These are phyloP conservation scores for Laterallus jamaicensis DNA, from an alignment of 2,113 vertebrate species.

Conservation along the genomic window DNA sequence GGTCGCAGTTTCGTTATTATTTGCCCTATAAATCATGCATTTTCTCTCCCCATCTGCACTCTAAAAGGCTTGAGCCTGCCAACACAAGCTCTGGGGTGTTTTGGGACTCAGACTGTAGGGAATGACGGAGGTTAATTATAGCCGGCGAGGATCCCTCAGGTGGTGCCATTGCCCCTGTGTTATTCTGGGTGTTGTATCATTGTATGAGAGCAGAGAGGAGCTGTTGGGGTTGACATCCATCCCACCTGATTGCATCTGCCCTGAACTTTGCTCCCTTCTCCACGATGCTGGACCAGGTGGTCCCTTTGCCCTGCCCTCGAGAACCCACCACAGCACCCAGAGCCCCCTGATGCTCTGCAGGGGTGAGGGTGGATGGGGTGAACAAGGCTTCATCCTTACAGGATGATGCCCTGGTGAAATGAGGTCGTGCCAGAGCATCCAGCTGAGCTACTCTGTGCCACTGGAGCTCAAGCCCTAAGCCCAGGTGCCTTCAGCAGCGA, in stretches of 20 bases:
- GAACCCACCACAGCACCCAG: background rate
- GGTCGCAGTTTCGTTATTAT: background rate
- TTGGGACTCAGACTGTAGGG: background rate
- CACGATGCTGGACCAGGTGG: rapidly evolving
- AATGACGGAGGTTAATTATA: background rate
- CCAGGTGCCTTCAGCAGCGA: background rate
- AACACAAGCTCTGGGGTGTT: background rate
- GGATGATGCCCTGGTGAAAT: background rate
- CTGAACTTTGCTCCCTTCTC: background rate
- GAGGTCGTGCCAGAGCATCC: background rate
- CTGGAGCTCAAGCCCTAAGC: rapidly evolving
- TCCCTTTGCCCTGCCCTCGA: background rate
- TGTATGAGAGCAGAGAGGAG: background rate
- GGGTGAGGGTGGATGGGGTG: rapidly evolving
- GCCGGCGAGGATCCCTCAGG: background rate
- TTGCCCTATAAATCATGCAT: background rate
- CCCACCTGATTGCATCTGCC: background rate
- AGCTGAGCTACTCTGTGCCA: background rate
- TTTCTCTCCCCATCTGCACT: background rate
- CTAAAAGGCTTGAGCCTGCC: background rate
- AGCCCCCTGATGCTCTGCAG: background rate
- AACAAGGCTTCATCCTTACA: background rate
- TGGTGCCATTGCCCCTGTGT: rapidly evolving
- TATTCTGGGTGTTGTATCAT: rapidly evolving
- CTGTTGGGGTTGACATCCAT: background rate